Percentiles rank a stretch among this genome's conserved stretches.
Evolutionary conservation across 2,888 invertebrate genomes (phyloP).

Genomic region (Sminthurides aquaticus): DNA sequence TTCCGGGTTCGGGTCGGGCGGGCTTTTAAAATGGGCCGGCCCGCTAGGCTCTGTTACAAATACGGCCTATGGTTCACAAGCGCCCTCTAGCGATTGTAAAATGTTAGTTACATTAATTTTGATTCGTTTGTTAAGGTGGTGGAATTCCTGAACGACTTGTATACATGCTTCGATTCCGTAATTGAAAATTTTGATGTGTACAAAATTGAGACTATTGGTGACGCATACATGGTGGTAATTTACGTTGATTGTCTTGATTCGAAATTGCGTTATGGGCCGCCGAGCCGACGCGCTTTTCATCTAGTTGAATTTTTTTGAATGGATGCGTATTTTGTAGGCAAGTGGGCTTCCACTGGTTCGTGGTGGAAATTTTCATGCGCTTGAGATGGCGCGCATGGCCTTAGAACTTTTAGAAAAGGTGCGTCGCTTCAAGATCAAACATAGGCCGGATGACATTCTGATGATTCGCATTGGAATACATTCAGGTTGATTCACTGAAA

Average conservation of each 20-base stretch:
- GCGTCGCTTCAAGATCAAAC: slow-evolving; percentile 77
- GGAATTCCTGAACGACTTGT: slow-evolving; percentile 76
- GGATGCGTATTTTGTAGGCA: slow-evolving; percentile 49
- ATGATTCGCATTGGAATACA: slow-evolving; percentile 88
- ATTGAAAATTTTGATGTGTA: slow-evolving; percentile 80
- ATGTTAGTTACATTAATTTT: not conserved
- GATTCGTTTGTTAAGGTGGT: slow-evolving; percentile 59
- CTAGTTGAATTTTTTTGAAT: not conserved
- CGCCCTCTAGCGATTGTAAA: not conserved
- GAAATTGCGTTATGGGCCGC: not conserved
- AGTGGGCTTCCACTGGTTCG: slow-evolving; percentile 73
- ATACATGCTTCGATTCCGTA: slow-evolving; percentile 79
- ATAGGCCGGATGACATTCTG: slow-evolving; percentile 79
- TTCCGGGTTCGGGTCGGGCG: too few relatives aligned
- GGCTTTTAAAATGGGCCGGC: too few relatives aligned
- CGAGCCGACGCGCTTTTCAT: too few relatives aligned
- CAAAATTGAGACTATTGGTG: slow-evolving; percentile 61
- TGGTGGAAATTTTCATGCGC: slow-evolving; percentile 78
- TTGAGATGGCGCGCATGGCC: slow-evolving; percentile 89
- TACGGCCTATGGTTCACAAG: too few relatives aligned
- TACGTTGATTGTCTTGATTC: too few relatives aligned
- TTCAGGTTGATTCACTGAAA: slow-evolving; percentile 54
- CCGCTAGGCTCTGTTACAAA: too few relatives aligned
- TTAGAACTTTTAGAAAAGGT: slow-evolving; percentile 76
- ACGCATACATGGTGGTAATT: slow-evolving; percentile 68